Evolutionary conservation across 2,113 vertebrate species (phyloP), one percentile per base, ranked within the genome.

Genomic region (Salvelinus namaycush): DNA sequence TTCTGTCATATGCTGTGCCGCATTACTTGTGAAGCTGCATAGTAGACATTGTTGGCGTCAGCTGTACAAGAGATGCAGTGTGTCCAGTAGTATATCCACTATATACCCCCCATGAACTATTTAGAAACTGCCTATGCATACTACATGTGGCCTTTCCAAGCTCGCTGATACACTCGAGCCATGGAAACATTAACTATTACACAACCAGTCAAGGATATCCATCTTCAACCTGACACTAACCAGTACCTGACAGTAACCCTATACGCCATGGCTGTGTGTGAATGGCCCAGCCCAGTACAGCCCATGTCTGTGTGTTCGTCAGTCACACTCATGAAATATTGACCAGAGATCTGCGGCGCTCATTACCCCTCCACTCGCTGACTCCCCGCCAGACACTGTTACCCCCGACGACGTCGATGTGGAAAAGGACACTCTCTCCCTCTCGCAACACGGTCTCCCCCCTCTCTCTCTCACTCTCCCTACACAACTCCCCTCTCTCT

Each of bases 321-420:
- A 86, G 78, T 79, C 68, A 44, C 79, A 67, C 27, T 73, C 87
- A 89, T 93, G 44, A 92, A 93, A 90, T 88, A 91, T 93, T 90
- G 69, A 93, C 57, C 81, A 80, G 80, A 34, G 80, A 75, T 34
- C 77, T 60, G 74, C 27, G 29, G 75, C 85, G 88, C 76, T 89
- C 83, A 87, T 87, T 85, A 76, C 3, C 51, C 51, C 16, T 62
- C 34, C n/a, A 29, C 68, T 81, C 66, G 54, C 76, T 74, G 78
- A 81, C 73, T 83, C 76, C 34, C 57, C 44, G 74, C 70, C 64
- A 20, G 74, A 79, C 84, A 72, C 73, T 70, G 49, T 83, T 84
- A 85, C 85, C 71, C 75, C 76, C n/a, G n/a, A n/a, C n/a, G n/a
- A n/a, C 65, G 4, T 44, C 39, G 39, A 64, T 54, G 69, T 76